A percentile compares a stretch with the other conserved stretches of the same genome.
Evolutionary conservation across 2,113 vertebrate genomes (phyloP).

Genomic region (Rhinopithecus roxellana): DNA sequence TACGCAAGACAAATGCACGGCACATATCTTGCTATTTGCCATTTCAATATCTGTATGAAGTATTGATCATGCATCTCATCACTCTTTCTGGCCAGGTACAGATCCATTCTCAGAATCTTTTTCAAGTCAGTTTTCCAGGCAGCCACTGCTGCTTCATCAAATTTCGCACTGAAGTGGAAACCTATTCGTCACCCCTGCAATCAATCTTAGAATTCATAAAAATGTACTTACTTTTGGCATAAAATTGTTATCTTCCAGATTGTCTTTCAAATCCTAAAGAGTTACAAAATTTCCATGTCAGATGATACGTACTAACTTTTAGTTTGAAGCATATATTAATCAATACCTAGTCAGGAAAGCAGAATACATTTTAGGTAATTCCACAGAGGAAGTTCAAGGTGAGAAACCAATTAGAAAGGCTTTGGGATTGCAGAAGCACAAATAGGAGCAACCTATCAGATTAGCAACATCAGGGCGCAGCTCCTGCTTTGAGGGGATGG

Average conservation of each 20-base stretch:
- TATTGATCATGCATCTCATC: not conserved
- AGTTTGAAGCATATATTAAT: not conserved
- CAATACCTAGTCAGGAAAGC: not conserved
- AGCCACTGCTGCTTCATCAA: not conserved
- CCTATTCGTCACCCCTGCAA: not conserved
- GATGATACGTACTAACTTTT: not conserved
- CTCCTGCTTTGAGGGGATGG: not conserved
- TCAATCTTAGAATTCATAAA: not conserved
- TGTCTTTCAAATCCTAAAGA: not conserved
- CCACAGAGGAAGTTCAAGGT: not conserved
- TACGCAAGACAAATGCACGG: not conserved
- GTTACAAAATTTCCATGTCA: not conserved
- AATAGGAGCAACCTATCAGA: not conserved
- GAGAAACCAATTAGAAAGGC: not conserved
- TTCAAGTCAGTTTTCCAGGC: not conserved
- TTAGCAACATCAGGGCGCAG: not conserved
- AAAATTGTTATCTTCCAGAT: constrained; percentile 31
- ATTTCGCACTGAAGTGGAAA: not conserved
- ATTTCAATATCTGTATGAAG: not conserved
- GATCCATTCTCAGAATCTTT: not conserved
- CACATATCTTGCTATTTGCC: not conserved
- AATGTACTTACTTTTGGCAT: not conserved
- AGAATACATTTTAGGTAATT: not conserved
- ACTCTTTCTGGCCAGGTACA: not conserved
- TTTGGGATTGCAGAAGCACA: not conserved